A percentile compares a stretch with the other conserved stretches of the same genome.
Conservation (phyloP, 2,888 invertebrate species). For the Oxystoma pomonae region DNA sequence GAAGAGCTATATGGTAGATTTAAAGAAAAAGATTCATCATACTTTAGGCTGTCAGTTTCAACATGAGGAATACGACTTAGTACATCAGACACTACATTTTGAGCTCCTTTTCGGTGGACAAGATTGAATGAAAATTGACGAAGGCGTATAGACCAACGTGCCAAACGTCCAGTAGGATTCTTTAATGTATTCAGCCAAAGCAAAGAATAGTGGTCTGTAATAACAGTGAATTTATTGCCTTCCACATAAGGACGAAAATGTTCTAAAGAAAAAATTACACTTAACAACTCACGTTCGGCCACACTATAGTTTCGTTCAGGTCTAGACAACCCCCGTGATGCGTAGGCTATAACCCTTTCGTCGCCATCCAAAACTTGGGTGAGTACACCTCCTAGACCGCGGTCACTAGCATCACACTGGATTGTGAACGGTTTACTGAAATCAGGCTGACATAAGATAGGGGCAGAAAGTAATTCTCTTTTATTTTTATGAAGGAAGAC, state of each 20-base stretch:
- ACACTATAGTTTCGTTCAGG: conserved; percentile 9
- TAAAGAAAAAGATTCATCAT: not conserved
- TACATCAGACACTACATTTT: conserved; percentile 17
- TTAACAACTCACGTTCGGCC: not conserved
- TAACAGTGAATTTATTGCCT: conserved; percentile 17
- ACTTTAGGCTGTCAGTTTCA: not conserved
- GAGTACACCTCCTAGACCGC: conserved; percentile 11
- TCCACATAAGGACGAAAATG: conserved; percentile 22
- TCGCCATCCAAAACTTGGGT: conserved; percentile 3
- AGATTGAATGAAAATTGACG: conserved; percentile 18
- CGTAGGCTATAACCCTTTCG: conserved; percentile 8
- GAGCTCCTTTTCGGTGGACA: conserved; percentile 17
- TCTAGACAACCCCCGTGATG: conserved; percentile 2
- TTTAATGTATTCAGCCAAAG: conserved; percentile 17
- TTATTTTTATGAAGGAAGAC: conserved; percentile 5
- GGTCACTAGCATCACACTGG: conserved; percentile 8
- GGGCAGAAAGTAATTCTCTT: not conserved
- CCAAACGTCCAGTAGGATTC: conserved; percentile 16
- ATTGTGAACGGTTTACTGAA: conserved; percentile 2
- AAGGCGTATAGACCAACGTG: conserved; percentile 18
- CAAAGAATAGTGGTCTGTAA: conserved; percentile 23
- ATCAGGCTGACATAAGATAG: conserved; percentile 8
- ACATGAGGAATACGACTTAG: conserved; percentile 7
- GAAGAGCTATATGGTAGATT: not conserved
- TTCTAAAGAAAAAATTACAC: conserved; percentile 13